Evolutionary conservation across 2,797 vertebrate genomes (phyloP).

Genomic region (Mormyrops boulengeri): DNA sequence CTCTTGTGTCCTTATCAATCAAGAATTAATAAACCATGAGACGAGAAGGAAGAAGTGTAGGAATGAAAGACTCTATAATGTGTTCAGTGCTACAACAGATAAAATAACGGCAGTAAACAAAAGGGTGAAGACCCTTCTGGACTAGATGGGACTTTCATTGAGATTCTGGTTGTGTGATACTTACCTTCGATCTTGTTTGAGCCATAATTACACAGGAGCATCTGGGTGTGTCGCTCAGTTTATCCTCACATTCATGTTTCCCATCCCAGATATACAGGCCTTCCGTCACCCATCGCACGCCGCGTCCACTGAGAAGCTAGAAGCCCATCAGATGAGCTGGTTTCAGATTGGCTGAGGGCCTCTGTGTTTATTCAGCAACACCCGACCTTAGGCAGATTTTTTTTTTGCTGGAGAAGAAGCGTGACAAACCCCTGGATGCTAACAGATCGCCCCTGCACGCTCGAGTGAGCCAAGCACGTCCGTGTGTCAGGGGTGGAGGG

Average conservation of each 20-base stretch:
- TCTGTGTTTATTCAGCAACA: background rate
- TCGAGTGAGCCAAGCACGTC: background rate
- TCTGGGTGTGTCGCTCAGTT: background rate
- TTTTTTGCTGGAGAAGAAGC: background rate
- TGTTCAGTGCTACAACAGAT: background rate
- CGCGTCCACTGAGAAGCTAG: background rate
- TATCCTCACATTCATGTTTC: background rate
- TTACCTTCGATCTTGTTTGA: background rate
- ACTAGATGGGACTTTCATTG: background rate
- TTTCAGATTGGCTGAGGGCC: background rate
- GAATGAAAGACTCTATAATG: background rate
- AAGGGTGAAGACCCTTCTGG: background rate
- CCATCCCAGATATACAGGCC: background rate
- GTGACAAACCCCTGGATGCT: background rate
- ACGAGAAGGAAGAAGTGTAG: background rate
- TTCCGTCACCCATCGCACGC: background rate
- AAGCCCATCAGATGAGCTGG: background rate
- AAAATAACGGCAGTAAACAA: background rate
- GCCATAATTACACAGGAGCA: background rate
- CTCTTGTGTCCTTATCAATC: background rate
- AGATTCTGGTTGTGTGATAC: background rate
- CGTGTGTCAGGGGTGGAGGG: background rate
- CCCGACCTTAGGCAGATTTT: background rate
- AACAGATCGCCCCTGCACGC: background rate
- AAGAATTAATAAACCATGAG: background rate